Evolutionary conservation across 2,797 vertebrate genomes (phyloP).

Genomic region (Amniataba percoides): DNA sequence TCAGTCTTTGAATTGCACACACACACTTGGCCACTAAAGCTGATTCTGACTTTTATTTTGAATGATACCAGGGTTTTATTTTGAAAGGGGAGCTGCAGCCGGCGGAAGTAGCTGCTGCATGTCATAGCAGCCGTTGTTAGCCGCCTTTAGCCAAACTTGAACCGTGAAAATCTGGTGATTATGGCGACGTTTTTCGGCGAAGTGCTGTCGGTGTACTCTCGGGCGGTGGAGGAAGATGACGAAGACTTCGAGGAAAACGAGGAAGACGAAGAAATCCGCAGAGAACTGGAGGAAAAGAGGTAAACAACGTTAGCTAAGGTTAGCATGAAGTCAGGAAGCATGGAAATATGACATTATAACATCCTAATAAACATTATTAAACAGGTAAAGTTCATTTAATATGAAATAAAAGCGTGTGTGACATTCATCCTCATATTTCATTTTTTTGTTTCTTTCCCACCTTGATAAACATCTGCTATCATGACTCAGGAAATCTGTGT

Average conservation of each 20-base stretch:
- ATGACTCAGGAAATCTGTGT: slow-evolving; percentile 49
- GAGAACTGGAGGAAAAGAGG: slow-evolving; percentile 90
- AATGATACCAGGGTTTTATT: slow-evolving; percentile 44
- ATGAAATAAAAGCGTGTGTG: no score
- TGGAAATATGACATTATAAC: not conserved
- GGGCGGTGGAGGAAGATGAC: slow-evolving; percentile 89
- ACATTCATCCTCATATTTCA: not conserved
- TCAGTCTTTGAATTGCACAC: no score
- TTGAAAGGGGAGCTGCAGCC: not conserved
- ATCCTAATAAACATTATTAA: no score
- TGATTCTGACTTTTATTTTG: slow-evolving; percentile 16
- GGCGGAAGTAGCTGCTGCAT: slow-evolving; percentile 32
- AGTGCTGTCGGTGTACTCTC: slow-evolving; percentile 88
- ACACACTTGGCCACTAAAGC: no score
- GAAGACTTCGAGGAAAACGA: slow-evolving; percentile 82
- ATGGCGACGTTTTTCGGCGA: slow-evolving; percentile 98
- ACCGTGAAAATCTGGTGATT: not conserved
- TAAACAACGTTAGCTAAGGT: slow-evolving; percentile 55
- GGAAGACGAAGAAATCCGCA: slow-evolving; percentile 87
- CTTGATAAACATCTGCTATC: slow-evolving; percentile 5
- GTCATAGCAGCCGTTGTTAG: not conserved
- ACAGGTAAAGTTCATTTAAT: no score
- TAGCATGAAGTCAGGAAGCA: slow-evolving; percentile 24
- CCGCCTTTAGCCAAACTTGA: slow-evolving; percentile 40
- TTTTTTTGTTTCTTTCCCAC: no score